Percentiles rank a stretch among this genome's conserved stretches.
These are phyloP conservation scores for Amblyopsis rosae DNA, from an alignment of 2,113 vertebrate species.

Conservation along the genomic window DNA sequence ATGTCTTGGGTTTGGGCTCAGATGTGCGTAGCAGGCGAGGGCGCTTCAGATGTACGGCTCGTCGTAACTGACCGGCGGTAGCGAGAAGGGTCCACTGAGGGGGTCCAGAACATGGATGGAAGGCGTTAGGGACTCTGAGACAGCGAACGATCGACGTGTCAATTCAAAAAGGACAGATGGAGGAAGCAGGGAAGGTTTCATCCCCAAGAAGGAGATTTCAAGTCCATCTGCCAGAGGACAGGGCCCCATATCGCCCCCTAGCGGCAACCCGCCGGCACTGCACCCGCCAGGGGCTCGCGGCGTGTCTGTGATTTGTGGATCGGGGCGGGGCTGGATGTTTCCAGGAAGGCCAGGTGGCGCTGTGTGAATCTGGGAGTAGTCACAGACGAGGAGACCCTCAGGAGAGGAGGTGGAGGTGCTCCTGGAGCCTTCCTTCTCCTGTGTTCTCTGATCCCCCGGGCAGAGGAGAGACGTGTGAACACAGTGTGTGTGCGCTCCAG, in stretches of 20 bases:
- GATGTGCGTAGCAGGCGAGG: too few relatives aligned
- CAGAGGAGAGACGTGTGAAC: not conserved
- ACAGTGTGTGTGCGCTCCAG: not conserved
- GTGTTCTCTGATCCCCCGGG: not conserved
- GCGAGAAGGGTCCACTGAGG: too few relatives aligned
- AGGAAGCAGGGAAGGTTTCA: too few relatives aligned
- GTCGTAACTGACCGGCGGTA: too few relatives aligned
- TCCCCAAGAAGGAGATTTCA: not conserved
- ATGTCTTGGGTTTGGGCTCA: too few relatives aligned
- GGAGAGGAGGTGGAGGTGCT: not conserved
- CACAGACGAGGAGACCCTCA: constrained; percentile 20
- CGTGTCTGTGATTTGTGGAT: not conserved
- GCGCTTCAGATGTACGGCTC: too few relatives aligned
- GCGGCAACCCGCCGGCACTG: not conserved
- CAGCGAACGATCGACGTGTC: too few relatives aligned
- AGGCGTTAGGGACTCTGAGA: too few relatives aligned
- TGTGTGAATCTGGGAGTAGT: constrained; percentile 4
- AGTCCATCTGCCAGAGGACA: not conserved
- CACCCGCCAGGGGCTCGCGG: not conserved
- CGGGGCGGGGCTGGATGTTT: not conserved
- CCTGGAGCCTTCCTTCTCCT: not conserved
- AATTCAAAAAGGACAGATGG: too few relatives aligned
- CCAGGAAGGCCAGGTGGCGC: not conserved
- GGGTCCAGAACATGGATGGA: too few relatives aligned
- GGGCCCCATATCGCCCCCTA: constrained; percentile 15